Percentiles rank a stretch among this genome's conserved stretches.
Evolutionary conservation across 2,797 vertebrate genomes (phyloP).

Genomic region (Takifugu ocellatus): DNA sequence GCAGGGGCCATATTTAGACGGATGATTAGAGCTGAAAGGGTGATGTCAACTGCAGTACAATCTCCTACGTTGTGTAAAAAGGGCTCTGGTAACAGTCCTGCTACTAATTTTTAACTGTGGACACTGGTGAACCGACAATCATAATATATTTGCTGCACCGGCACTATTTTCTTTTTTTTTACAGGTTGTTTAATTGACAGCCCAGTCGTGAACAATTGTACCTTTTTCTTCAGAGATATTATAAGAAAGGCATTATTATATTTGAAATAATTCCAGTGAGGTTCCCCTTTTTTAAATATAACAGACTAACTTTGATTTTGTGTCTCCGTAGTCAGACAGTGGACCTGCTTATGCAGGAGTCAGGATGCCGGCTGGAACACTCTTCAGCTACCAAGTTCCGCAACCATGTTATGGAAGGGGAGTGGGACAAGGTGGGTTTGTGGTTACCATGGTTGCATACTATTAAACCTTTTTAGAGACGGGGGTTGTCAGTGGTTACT

Average conservation of each 20-base stretch:
- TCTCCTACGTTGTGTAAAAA: conserved; percentile 24
- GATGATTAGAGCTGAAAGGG: conserved; percentile 34
- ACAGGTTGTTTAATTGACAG: too few relatives aligned
- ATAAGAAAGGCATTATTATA: too few relatives aligned
- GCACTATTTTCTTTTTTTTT: too few relatives aligned
- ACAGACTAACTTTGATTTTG: not conserved
- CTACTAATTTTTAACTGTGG: not conserved
- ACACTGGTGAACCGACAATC: too few relatives aligned
- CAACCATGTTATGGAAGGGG: conserved; percentile 99
- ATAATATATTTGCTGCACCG: too few relatives aligned
- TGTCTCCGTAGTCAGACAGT: conserved; percentile 93
- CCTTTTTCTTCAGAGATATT: too few relatives aligned
- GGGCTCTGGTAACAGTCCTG: conserved; percentile 15
- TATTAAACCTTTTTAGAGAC: too few relatives aligned
- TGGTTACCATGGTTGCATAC: not conserved
- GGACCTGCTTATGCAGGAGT: conserved; percentile 99
- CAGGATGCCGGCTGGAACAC: conserved; percentile 98
- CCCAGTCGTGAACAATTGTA: too few relatives aligned
- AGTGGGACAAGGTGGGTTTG: conserved; percentile 93
- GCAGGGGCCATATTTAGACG: conserved; percentile 42
- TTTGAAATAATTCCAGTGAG: not conserved
- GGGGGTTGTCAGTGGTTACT: too few relatives aligned
- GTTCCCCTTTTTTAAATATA: not conserved
- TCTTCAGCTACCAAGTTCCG: conserved; percentile 98
- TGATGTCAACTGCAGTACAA: conserved; percentile 47